phyloP scores from a whole-genome alignment of 2,797 vertebrate species.

The Psittacula derbiana region DNA sequence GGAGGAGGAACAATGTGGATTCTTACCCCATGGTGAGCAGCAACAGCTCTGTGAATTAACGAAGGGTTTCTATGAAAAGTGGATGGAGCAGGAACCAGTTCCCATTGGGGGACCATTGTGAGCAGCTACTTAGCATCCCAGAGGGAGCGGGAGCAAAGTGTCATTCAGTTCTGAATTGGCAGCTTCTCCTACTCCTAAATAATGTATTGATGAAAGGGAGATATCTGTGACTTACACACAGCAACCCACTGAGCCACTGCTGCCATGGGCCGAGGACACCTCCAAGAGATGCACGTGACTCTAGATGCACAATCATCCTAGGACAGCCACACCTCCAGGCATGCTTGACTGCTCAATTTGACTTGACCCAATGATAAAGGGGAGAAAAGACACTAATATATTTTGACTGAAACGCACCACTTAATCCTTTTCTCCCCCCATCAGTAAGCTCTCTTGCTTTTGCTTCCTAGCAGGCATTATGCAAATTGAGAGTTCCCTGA shows the following conservation, averaged over 20 bases:
- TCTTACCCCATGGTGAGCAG: neutral
- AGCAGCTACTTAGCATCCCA: neutral
- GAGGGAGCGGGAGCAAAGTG: neutral
- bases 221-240: neutral
- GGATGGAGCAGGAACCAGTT: neutral
- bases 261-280: neutral
- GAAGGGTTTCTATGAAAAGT: neutral
- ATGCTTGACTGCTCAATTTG: conserved; percentile 60
- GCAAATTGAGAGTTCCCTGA: conserved; percentile 62
- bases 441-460: conserved; percentile 53
- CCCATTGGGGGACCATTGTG: neutral
- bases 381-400: conserved; percentile 52
- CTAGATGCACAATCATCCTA: neutral
- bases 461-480: conserved; percentile 57
- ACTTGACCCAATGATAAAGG: conserved; percentile 34
- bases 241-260: neutral
- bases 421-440: conserved; percentile 65
- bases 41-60: neutral
- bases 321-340: conserved; percentile 49
- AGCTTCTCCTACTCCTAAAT: neutral
- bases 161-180: neutral
- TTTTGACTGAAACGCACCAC: conserved; percentile 51
- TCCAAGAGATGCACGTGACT: neutral
- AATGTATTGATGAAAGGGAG: neutral
- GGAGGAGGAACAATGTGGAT: neutral